phyloP scores from a whole-genome alignment of 2,888 invertebrate species.

The Agrilus mali region DNA sequence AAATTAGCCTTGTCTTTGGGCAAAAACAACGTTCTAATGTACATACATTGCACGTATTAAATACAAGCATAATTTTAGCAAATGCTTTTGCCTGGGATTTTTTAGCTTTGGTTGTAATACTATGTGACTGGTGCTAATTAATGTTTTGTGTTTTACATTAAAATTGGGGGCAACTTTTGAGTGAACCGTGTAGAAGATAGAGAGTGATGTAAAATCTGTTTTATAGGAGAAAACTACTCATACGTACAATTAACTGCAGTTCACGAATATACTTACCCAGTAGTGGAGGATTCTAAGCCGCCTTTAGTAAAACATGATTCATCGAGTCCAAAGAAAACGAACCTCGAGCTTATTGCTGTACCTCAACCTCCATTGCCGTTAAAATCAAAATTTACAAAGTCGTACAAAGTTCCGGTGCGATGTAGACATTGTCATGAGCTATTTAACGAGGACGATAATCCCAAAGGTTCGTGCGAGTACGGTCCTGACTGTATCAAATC shows the following conservation, averaged over 20 bases:
- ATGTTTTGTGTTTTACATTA: too few species aligned
- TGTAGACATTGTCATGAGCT: slow-evolving; percentile 67
- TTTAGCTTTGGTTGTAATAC: too few species aligned
- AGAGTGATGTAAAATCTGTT: neutral
- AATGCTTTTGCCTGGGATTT: too few species aligned
- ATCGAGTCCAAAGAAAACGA: slow-evolving; percentile 53
- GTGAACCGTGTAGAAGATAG: too few species aligned
- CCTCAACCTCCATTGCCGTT: slow-evolving; percentile 37
- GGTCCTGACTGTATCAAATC: slow-evolving; percentile 75
- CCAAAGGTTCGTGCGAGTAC: slow-evolving; percentile 72
- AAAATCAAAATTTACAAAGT: slow-evolving; percentile 32
- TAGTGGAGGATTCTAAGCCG: slow-evolving; percentile 42
- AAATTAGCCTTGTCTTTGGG: too few species aligned
- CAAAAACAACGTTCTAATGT: too few species aligned
- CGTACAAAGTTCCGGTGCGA: slow-evolving; percentile 26
- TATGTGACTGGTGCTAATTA: too few species aligned
- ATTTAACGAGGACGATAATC: slow-evolving; percentile 73
- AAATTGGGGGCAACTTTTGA: too few species aligned
- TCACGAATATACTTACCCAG: slow-evolving; percentile 82
- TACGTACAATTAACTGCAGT: slow-evolving; percentile 73
- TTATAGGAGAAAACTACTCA: slow-evolving; percentile 55
- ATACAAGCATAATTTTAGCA: too few species aligned
- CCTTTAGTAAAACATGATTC: slow-evolving; percentile 35
- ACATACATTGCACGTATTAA: too few species aligned
- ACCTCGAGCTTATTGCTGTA: slow-evolving; percentile 40